These are phyloP conservation scores for Tapera naevia DNA, from an alignment of 2,797 vertebrate genomes.

Conservation along the genomic window DNA sequence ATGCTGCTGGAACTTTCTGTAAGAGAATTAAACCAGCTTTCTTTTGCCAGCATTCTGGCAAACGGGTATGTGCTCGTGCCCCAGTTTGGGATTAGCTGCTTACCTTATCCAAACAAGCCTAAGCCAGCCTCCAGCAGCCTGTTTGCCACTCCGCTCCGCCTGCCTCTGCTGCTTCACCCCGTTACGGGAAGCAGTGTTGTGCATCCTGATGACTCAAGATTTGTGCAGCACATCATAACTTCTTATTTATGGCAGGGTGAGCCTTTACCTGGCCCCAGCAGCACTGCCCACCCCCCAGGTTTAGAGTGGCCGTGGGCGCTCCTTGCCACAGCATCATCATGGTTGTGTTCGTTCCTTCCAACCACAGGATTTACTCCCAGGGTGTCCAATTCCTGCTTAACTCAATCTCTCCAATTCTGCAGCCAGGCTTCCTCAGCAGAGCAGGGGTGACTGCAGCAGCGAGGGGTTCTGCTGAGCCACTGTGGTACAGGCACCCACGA, in stretches of 20 bases:
- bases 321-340: fast-evolving
- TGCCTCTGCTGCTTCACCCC: not conserved
- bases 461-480: not conserved
- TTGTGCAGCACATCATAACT: fast-evolving
- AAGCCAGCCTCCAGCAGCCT: not conserved
- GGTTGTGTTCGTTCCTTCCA: not conserved
- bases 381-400: not conserved
- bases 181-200: not conserved
- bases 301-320: fast-evolving
- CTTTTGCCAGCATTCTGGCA: not conserved
- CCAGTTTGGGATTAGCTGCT: not conserved
- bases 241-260: not conserved
- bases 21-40: not conserved
- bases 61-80: fast-evolving
- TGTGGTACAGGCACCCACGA: fast-evolving
- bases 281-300: not conserved
- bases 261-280: not conserved
- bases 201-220: not conserved
- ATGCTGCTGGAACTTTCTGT: not conserved
- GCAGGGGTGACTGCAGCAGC: fast-evolving
- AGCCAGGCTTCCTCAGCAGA: not conserved
- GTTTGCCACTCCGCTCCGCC: not conserved
- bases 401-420: not conserved
- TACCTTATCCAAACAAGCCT: not conserved
- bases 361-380: not conserved